Percentiles rank a stretch among this genome's conserved stretches.
These are phyloP conservation scores for Takifugu rubripes DNA, from an alignment of 2,797 vertebrate genomes.

Conservation along the genomic window DNA sequence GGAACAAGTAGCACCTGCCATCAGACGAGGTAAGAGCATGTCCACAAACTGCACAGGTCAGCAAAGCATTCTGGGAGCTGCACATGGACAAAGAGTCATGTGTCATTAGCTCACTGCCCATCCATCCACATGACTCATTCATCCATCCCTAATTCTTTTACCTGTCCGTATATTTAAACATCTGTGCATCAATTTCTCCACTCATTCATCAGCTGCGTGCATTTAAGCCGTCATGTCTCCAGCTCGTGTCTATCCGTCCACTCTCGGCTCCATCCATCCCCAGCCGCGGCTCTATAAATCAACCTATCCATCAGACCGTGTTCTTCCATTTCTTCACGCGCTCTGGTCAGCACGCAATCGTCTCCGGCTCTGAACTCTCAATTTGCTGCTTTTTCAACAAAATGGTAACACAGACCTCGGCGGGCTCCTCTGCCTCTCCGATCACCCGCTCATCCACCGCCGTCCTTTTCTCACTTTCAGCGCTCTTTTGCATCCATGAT, in stretches of 20 bases:
- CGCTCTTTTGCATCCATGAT: conserved; percentile 39
- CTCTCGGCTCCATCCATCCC: conserved; percentile 33
- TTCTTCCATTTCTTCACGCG: conserved; percentile 25
- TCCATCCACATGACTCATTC: conserved; percentile 11
- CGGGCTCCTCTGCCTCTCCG: conserved; percentile 30
- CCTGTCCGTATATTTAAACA: conserved; percentile 30
- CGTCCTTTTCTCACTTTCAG: conserved; percentile 20
- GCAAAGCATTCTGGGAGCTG: background rate
- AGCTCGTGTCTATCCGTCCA: conserved; percentile 23
- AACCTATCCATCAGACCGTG: conserved; percentile 29
- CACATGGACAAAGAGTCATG: conserved; percentile 8
- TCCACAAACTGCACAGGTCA: background rate
- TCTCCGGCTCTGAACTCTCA: conserved; percentile 20
- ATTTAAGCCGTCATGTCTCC: conserved; percentile 22
- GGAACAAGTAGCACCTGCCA: background rate
- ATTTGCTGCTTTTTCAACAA: conserved; percentile 40
- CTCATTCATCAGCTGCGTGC: conserved; percentile 30
- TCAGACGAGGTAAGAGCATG: background rate
- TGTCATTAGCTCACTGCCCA: conserved; percentile 7
- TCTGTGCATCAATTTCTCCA: conserved; percentile 19
- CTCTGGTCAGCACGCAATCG: conserved; percentile 42
- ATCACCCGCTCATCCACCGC: conserved; percentile 45
- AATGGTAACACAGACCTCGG: conserved; percentile 39
- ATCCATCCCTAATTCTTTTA: conserved; percentile 14
- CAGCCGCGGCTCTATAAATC: conserved; percentile 22